phyloP scores from a whole-genome alignment of 1,140 invertebrate species.

The Hylaeus anthracinus region DNA sequence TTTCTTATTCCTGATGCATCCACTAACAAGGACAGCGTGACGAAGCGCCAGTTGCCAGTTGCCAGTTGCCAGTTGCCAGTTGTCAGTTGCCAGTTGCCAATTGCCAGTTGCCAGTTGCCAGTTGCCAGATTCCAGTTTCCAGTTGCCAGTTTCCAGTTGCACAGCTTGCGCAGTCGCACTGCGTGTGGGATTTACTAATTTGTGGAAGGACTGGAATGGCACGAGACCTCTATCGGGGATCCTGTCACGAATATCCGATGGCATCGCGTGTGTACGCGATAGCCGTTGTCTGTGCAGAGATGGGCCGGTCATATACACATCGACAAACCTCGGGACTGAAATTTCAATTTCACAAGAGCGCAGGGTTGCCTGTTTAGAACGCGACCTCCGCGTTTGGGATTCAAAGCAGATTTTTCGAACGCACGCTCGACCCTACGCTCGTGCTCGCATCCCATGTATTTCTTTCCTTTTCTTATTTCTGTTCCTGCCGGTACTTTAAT shows the following conservation, averaged over 20 bases:
- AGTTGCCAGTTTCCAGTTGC: not conserved
- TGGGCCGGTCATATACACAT: slow-evolving; percentile 5
- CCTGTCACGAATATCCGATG: slow-evolving; percentile 58
- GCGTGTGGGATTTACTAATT: slow-evolving; percentile 64
- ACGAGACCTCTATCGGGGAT: slow-evolving; percentile 57
- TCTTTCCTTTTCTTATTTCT: too few relatives aligned
- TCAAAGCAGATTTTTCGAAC: too few relatives aligned
- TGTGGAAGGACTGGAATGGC: slow-evolving; percentile 57
- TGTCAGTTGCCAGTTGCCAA: too few relatives aligned
- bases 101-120: too few relatives aligned
- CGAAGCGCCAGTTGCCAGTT: slow-evolving; percentile 35
- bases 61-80: too few relatives aligned
- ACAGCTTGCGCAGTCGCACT: slow-evolving; percentile 33
- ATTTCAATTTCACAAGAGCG: slow-evolving; percentile 29
- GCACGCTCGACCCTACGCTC: not conserved
- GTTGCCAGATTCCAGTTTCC: too few relatives aligned
- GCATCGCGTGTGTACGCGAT: slow-evolving; percentile 44
- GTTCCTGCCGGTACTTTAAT: too few relatives aligned
- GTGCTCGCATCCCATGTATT: too few relatives aligned
- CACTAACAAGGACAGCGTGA: slow-evolving; percentile 35
- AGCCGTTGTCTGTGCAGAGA: slow-evolving; percentile 19
- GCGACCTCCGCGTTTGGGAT: slow-evolving; percentile 4
- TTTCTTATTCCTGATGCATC: slow-evolving; percentile 61
- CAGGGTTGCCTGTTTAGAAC: slow-evolving; percentile 17
- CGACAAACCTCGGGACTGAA: slow-evolving; percentile 16